Percentiles rank a stretch among this genome's conserved stretches.
These are phyloP conservation scores for Camponotus floridanus DNA, from an alignment of 1,140 invertebrate species.

Conservation along the genomic window DNA sequence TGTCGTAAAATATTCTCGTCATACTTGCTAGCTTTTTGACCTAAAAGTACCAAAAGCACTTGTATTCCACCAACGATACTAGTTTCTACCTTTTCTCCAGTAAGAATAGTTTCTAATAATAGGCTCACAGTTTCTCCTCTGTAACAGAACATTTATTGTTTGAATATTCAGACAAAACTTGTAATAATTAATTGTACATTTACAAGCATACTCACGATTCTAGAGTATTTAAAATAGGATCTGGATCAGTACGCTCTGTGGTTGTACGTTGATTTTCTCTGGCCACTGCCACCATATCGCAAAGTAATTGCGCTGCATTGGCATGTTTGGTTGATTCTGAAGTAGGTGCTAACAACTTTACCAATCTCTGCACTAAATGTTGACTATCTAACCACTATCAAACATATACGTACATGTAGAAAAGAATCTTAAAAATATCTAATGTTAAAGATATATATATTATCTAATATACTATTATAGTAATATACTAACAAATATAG, in stretches of 20 bases:
- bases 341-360: constrained; percentile 92
- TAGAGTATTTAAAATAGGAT: constrained; percentile 90
- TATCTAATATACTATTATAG: no score
- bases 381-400: constrained; percentile 96
- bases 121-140: constrained; percentile 89
- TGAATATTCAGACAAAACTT: not conserved
- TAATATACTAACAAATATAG: no score
- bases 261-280: constrained; percentile 89
- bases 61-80: constrained; percentile 92
- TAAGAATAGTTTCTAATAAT: constrained; percentile 91
- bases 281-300: constrained; percentile 92
- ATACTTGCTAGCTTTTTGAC: constrained; percentile 86
- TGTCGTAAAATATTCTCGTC: constrained; percentile 45
- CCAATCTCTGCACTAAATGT: constrained; percentile 93
- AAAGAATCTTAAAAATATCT: not conserved
- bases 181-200: not conserved
- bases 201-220: constrained; percentile 89
- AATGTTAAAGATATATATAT: not conserved
- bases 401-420: constrained; percentile 53
- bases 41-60: constrained; percentile 91
- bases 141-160: constrained; percentile 78
- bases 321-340: constrained; percentile 91
- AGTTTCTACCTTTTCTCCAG: constrained; percentile 90
- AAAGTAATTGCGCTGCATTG: constrained; percentile 93
- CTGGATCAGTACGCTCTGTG: constrained; percentile 87